Evolutionary conservation across 2,113 vertebrate species (phyloP).

Genomic region (Gallinago paraguaiae): DNA sequence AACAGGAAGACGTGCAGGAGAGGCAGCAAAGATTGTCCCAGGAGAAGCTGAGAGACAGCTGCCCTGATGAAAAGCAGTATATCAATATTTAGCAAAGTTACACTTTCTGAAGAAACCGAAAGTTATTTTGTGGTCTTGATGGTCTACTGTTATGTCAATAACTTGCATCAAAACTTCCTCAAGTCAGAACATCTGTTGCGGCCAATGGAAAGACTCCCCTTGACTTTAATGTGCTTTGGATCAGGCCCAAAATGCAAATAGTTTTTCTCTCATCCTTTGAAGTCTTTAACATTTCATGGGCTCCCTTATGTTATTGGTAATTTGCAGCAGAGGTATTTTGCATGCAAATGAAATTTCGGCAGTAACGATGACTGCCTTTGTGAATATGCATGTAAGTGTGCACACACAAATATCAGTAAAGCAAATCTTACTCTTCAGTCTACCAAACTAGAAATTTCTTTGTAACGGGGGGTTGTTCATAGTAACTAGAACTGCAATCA

Average conservation of each 20-base stretch:
- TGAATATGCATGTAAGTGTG: not conserved
- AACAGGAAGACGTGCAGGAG: not conserved
- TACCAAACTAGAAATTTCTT: not conserved
- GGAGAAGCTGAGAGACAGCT: not conserved
- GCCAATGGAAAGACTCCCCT: constrained; percentile 40
- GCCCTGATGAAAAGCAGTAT: not conserved
- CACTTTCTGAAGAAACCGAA: not conserved
- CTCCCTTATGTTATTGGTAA: constrained; percentile 61
- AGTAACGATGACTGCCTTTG: not conserved
- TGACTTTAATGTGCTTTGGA: constrained; percentile 64
- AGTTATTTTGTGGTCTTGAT: constrained; percentile 37
- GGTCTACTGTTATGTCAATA: constrained; percentile 45
- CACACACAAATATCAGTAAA: not conserved
- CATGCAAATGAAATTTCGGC: constrained; percentile 54
- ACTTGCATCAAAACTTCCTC: constrained; percentile 41
- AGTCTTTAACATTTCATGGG: constrained; percentile 59
- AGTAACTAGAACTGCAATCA: constrained; percentile 4
- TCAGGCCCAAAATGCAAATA: constrained; percentile 61
- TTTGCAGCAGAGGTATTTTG: constrained; percentile 56
- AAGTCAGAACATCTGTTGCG: constrained; percentile 55
- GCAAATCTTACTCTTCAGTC: not conserved
- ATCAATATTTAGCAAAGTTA: not conserved
- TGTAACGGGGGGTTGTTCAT: not conserved
- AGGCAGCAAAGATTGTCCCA: not conserved
- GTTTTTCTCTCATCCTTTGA: constrained; percentile 51